A percentile compares a stretch with the other conserved stretches of the same genome.
Evolutionary conservation across 2,797 vertebrate genomes (phyloP).

Genomic region (Anguilla obscura): DNA sequence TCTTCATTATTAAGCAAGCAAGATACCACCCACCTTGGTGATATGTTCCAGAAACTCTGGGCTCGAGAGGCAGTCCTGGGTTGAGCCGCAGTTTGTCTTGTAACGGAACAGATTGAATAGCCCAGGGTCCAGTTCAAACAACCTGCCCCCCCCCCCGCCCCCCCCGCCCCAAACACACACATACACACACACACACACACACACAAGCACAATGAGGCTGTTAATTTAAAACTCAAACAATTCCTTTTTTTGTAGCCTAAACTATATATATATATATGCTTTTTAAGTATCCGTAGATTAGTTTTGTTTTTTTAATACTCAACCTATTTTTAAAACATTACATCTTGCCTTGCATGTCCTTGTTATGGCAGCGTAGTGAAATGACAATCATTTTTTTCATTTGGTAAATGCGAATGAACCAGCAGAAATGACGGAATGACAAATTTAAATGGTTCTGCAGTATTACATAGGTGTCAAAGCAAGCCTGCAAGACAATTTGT

Average conservation of each 20-base stretch:
- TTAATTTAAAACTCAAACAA: neutral
- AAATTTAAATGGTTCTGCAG: conserved; percentile 1
- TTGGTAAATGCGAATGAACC: neutral
- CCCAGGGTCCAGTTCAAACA: conserved; percentile 90
- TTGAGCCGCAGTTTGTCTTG: conserved; percentile 80
- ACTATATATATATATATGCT: neutral
- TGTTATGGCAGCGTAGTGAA: neutral
- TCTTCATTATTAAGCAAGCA: conserved; percentile 17
- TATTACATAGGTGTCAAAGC: neutral
- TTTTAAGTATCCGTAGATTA: neutral
- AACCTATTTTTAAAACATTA: conserved; percentile 11
- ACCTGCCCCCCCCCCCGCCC: conserved; percentile 60
- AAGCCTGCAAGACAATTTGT: neutral
- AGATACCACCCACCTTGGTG: conserved; percentile 82
- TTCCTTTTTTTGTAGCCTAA: neutral
- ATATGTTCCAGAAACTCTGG: conserved; percentile 92
- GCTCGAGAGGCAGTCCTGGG: conserved; percentile 86
- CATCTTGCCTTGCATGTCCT: neutral
- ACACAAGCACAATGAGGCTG: conserved; percentile 31
- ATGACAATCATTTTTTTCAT: neutral
- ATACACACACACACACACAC: conserved; percentile 9
- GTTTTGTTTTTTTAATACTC: neutral
- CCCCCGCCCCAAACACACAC: neutral
- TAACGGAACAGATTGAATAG: conserved; percentile 89
- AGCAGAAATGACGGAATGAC: neutral